phyloP scores from a whole-genome alignment of 2,797 vertebrate species.

The Chrosomus eos region DNA sequence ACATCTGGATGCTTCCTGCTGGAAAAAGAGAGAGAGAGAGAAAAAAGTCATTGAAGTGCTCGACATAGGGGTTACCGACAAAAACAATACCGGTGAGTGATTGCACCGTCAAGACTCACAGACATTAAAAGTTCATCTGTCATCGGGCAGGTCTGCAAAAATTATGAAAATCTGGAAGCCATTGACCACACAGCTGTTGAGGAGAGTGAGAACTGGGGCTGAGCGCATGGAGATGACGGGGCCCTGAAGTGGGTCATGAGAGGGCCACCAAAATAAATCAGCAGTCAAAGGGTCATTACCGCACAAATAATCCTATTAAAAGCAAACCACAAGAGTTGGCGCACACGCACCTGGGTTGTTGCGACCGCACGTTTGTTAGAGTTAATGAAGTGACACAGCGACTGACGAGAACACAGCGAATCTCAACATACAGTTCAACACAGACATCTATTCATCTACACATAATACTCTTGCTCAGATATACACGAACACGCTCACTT shows the following conservation, averaged over 20 bases:
- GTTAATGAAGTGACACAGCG: slow-evolving; percentile 19
- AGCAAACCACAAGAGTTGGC: slow-evolving; percentile 34
- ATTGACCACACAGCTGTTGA: slow-evolving; percentile 53
- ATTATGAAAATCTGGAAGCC: slow-evolving; percentile 63
- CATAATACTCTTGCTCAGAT: slow-evolving; percentile 5
- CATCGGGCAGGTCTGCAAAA: slow-evolving; percentile 53
- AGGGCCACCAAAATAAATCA: slow-evolving; percentile 61
- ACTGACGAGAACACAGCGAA: slow-evolving; percentile 4
- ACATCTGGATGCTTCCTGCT: slow-evolving; percentile 49
- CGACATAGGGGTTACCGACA: slow-evolving; percentile 58
- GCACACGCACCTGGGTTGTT: slow-evolving; percentile 41
- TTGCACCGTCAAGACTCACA: slow-evolving; percentile 58
- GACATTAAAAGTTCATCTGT: slow-evolving; percentile 66
- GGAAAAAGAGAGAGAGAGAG: slow-evolving; percentile 13
- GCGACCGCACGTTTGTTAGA: slow-evolving; percentile 20
- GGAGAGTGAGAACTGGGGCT: slow-evolving; percentile 11
- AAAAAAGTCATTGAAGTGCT: slow-evolving; percentile 50
- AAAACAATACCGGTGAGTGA: slow-evolving; percentile 63
- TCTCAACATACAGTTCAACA: slow-evolving; percentile 18
- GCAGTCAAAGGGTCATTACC: slow-evolving; percentile 58
- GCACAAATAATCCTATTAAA: slow-evolving; percentile 64
- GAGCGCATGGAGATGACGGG: not conserved
- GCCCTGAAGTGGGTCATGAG: slow-evolving; percentile 56
- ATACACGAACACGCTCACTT: not conserved
- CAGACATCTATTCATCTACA: slow-evolving; percentile 34